A percentile compares a stretch with the other conserved stretches of the same genome.
Evolutionary conservation across 2,113 vertebrate species (phyloP).

Genomic region (Misgurnus anguillicaudatus): DNA sequence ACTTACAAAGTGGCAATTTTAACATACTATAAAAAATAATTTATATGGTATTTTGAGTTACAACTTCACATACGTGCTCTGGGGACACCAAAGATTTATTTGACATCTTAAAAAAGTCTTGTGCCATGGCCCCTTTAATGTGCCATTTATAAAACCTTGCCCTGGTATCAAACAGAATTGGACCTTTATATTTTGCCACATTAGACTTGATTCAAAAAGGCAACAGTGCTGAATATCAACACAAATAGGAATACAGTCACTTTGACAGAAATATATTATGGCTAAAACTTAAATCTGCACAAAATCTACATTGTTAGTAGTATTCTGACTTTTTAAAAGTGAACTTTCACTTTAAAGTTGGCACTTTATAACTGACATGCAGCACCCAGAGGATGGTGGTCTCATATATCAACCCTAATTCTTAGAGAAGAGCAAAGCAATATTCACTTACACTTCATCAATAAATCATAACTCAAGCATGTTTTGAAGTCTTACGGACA

Average conservation of each 20-base stretch:
- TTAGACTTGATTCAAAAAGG: background rate
- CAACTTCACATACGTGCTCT: too few relatives aligned
- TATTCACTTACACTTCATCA: background rate
- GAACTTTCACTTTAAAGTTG: background rate
- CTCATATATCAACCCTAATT: slow-evolving; percentile 5
- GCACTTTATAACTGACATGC: background rate
- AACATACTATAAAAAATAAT: too few relatives aligned
- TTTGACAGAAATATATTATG: background rate
- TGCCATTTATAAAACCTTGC: slow-evolving; percentile 37
- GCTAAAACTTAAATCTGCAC: background rate
- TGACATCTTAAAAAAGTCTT: too few relatives aligned
- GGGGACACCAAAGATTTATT: too few relatives aligned
- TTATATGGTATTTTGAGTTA: too few relatives aligned
- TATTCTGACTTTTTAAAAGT: too few relatives aligned
- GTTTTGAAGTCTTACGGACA: background rate
- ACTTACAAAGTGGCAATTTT: too few relatives aligned
- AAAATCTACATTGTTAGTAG: too few relatives aligned
- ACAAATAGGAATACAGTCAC: background rate
- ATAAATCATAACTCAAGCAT: slow-evolving; percentile 22
- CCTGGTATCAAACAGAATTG: too few relatives aligned
- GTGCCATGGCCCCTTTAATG: too few relatives aligned
- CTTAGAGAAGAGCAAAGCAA: background rate
- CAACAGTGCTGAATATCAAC: background rate
- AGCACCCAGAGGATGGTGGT: slow-evolving; percentile 2
- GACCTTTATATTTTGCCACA: slow-evolving; percentile 1